Evolutionary conservation across 2,113 vertebrate species (phyloP).

Genomic region (Salvator merianae): DNA sequence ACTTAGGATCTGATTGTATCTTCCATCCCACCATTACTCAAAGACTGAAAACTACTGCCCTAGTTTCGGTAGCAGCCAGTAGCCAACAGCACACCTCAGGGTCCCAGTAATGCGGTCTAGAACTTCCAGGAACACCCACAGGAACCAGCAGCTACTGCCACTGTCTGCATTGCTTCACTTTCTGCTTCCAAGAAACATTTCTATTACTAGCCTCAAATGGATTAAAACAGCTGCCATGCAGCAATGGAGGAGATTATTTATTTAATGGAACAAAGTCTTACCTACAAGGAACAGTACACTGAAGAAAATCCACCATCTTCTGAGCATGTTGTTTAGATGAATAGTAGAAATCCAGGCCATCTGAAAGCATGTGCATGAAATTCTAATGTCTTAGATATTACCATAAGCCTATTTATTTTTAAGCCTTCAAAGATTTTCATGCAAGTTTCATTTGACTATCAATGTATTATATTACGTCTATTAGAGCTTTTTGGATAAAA

Average conservation of each 20-base stretch:
- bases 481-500: too few species aligned
- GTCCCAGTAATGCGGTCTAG: neutral
- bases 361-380: constrained; percentile 67
- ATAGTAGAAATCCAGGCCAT: constrained; percentile 97
- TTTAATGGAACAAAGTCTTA: constrained; percentile 55
- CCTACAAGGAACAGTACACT: constrained; percentile 93
- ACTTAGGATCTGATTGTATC: too few species aligned
- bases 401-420: neutral
- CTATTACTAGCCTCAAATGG: neutral
- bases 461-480: neutral
- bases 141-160: neutral
- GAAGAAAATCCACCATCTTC: constrained; percentile 98
- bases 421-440: neutral
- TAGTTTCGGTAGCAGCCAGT: too few species aligned
- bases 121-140: neutral
- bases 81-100: neutral
- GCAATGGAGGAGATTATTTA: neutral
- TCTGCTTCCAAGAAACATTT: neutral
- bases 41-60: too few species aligned
- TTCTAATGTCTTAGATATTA: neutral
- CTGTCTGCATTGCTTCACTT: too few species aligned
- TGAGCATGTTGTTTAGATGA: constrained; percentile 92
- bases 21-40: too few species aligned
- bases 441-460: neutral
- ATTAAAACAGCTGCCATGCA: neutral